phyloP scores from a whole-genome alignment of 2,113 vertebrate genomes.

The Psophia crepitans region DNA sequence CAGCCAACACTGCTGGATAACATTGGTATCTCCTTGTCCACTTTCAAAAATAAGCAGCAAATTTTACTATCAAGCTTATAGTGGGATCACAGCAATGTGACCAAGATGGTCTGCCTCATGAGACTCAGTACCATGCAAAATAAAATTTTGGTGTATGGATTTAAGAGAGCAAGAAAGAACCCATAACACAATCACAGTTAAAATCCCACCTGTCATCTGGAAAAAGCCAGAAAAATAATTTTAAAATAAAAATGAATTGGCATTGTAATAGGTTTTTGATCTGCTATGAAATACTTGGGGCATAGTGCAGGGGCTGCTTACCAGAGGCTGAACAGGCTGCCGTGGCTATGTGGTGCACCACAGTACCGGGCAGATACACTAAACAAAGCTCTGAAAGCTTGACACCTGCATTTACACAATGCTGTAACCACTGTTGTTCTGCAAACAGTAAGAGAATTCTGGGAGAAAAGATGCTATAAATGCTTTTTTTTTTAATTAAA shows the following conservation, averaged over 20 bases:
- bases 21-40: neutral
- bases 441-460: neutral
- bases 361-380: too few relatives aligned
- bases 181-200: neutral
- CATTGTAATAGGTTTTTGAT: neutral
- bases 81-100: neutral
- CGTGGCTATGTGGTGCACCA: neutral
- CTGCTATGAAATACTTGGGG: neutral
- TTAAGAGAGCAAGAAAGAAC: neutral
- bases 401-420: neutral
- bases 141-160: neutral
- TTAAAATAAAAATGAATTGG: neutral
- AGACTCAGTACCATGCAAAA: neutral
- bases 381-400: neutral
- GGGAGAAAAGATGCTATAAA: neutral
- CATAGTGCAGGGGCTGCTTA: neutral
- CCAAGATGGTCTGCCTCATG: neutral
- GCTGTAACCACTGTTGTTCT: neutral
- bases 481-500: neutral
- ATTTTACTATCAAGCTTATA: neutral
- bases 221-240: neutral
- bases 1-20: neutral
- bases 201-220: neutral
- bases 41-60: neutral
- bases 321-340: neutral